Evolutionary conservation across 2,888 invertebrate species (phyloP).

Genomic region (Monoplex corrugatus): DNA sequence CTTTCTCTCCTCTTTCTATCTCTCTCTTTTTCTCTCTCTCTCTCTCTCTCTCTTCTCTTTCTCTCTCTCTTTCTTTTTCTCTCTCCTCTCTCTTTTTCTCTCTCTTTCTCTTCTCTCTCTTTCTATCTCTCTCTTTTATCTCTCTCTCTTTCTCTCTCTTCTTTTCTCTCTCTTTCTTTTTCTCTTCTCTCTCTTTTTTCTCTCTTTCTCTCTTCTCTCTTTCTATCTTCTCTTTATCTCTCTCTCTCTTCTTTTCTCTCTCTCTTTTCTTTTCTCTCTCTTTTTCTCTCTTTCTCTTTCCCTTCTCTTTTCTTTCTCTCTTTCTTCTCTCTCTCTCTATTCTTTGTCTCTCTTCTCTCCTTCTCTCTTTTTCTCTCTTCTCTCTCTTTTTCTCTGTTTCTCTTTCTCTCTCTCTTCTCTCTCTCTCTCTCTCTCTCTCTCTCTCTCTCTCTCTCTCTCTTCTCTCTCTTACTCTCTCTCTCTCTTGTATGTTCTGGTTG

Average conservation of each 20-base stretch:
- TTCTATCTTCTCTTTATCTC: too few relatives aligned
- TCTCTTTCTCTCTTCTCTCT: too few relatives aligned
- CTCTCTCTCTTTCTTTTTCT: background rate
- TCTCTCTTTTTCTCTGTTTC: background rate
- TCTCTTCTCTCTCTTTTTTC: too few relatives aligned
- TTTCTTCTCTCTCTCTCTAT: background rate
- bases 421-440: background rate
- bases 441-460: background rate
- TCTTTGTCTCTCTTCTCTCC: background rate
- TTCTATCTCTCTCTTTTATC: background rate
- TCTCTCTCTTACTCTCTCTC: too few relatives aligned
- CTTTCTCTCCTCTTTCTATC: background rate
- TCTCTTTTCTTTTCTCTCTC: background rate
- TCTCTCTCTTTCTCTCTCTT: background rate
- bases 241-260: too few relatives aligned
- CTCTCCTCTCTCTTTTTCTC: background rate
- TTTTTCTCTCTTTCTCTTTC: background rate
- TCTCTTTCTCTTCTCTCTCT: background rate
- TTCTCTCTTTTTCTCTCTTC: background rate
- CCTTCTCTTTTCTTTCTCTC: background rate
- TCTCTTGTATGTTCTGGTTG: background rate
- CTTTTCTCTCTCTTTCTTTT: background rate
- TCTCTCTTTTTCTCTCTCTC: too few relatives aligned
- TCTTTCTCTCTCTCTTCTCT: background rate
- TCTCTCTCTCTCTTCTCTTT: too few relatives aligned